Percentiles rank a stretch among this genome's conserved stretches.
Evolutionary conservation across 2,888 invertebrate species (phyloP).

Genomic region (Nymphalis c-album): DNA sequence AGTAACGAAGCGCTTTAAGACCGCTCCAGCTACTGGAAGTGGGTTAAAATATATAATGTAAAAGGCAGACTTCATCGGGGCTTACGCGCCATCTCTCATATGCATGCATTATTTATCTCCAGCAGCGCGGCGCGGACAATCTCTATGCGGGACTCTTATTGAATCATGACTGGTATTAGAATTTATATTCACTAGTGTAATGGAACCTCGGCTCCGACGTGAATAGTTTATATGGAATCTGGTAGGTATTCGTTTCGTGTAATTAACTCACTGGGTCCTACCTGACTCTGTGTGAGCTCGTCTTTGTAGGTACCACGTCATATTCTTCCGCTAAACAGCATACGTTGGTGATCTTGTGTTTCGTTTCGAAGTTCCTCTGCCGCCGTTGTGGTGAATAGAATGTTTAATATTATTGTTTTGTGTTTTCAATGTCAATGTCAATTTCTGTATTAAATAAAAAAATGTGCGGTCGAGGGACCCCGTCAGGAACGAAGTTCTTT

Average conservation of each 20-base stretch:
- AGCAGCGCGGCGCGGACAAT: conserved; percentile 9
- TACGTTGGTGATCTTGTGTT: no score
- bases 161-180: conserved; percentile 22
- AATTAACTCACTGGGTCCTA: no score
- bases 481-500: no score
- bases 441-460: no score
- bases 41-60: conserved; percentile 8
- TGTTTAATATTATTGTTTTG: no score
- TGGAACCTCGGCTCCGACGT: conserved; percentile 2
- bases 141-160: conserved; percentile 22
- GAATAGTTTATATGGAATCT: not conserved
- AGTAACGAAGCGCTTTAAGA: conserved; percentile 6
- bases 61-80: conserved; percentile 1
- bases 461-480: no score
- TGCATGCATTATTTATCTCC: conserved; percentile 26
- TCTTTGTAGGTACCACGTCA: no score
- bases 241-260: not conserved
- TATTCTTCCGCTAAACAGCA: no score
- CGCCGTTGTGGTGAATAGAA: no score
- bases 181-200: conserved; percentile 23
- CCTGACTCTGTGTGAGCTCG: no score
- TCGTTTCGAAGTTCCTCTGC: no score
- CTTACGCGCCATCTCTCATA: conserved; percentile 17
- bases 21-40: not conserved
- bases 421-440: no score